phyloP scores from a whole-genome alignment of 1,140 invertebrate species.

The Bursaphelenchus mucronatus region DNA sequence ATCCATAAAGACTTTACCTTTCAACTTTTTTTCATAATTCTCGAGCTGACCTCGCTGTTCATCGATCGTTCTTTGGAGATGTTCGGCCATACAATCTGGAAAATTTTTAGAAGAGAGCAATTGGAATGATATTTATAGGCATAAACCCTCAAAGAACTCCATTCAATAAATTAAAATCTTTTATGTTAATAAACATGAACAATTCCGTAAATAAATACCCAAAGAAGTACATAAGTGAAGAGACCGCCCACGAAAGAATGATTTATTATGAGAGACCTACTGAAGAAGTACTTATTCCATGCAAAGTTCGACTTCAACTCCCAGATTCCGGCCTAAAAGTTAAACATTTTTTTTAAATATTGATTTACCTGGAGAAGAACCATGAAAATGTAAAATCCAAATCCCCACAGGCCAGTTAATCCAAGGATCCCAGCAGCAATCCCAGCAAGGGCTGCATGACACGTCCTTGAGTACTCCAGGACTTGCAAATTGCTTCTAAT shows the following conservation, averaged over 20 bases:
- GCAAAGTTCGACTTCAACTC: conserved; percentile 42
- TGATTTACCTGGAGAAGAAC: conserved; percentile 40
- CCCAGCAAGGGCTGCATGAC: conserved; percentile 38
- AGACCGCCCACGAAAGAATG: conserved; percentile 61
- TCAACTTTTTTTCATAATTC: conserved; percentile 45
- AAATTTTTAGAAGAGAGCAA: neutral
- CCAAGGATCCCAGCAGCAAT: conserved; percentile 42
- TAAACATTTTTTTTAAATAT: conserved; percentile 10
- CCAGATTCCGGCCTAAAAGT: conserved; percentile 42
- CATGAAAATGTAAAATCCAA: conserved; percentile 43
- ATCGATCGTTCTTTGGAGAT: conserved; percentile 21
- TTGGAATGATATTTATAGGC: too few species aligned
- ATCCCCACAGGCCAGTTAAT: conserved; percentile 40
- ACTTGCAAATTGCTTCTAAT: conserved; percentile 41
- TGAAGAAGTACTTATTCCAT: conserved; percentile 36
- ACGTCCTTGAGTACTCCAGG: conserved; percentile 30
- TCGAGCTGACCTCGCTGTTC: conserved; percentile 43
- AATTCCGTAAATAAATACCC: conserved; percentile 63
- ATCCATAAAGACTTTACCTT: conserved; percentile 30
- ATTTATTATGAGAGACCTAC: conserved; percentile 30
- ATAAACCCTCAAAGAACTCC: conserved; percentile 3
- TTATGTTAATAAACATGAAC: conserved; percentile 61
- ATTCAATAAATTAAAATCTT: neutral
- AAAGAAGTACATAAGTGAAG: conserved; percentile 63
- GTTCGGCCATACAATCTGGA: neutral